A percentile compares a stretch with the other conserved stretches of the same genome.
Evolutionary conservation across 2,888 invertebrate genomes (phyloP).

Genomic region (Microplitis manilae): DNA sequence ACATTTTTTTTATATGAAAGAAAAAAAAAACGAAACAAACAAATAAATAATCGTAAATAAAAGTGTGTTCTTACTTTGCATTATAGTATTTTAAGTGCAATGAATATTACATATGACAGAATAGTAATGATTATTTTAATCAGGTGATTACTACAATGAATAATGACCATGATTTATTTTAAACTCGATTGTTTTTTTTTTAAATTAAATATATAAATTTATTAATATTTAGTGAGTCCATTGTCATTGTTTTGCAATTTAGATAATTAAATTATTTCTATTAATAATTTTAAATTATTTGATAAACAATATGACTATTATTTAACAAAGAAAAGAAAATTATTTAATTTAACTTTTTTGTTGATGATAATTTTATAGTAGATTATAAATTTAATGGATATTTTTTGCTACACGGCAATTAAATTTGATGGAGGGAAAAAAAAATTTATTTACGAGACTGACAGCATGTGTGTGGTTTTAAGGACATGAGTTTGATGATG

Average conservation of each 20-base stretch:
- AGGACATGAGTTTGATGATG: neutral
- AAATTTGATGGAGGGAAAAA: neutral
- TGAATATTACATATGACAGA: neutral
- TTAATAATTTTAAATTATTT: too few species aligned
- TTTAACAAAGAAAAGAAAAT: neutral
- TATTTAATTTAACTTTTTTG: neutral
- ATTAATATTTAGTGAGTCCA: neutral
- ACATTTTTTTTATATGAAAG: neutral
- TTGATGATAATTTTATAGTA: neutral
- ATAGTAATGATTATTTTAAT: slow-evolving; percentile 5
- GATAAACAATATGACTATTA: too few species aligned
- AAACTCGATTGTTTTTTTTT: too few species aligned
- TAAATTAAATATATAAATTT: neutral
- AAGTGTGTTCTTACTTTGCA: neutral
- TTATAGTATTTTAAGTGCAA: neutral
- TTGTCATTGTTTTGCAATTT: neutral
- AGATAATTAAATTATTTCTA: neutral
- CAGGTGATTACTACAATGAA: slow-evolving; percentile 3
- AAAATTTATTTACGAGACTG: neutral
- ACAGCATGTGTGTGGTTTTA: neutral
- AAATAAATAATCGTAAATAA: neutral
- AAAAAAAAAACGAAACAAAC: neutral
- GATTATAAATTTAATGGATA: neutral
- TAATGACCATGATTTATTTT: slow-evolving; percentile 31
- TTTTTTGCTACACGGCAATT: neutral